Percentiles rank a stretch among this genome's conserved stretches.
Conservation (phyloP, 2,888 invertebrate genomes). For the Sialis fuliginosa region DNA sequence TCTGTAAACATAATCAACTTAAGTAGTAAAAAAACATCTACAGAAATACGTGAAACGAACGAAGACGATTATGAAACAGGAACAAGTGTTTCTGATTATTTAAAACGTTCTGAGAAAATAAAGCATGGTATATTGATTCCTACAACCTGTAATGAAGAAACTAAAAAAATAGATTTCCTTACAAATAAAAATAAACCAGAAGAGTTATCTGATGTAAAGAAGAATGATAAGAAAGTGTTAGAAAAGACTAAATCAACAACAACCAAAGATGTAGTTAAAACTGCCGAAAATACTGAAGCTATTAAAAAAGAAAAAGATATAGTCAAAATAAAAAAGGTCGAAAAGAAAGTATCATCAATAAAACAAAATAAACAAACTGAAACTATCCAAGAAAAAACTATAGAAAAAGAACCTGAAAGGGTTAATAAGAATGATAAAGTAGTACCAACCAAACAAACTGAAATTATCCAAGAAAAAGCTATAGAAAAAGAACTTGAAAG, state of each 20-base stretch:
- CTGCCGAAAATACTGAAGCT: conserved; percentile 10
- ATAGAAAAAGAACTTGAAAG: not conserved
- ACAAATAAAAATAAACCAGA: conserved; percentile 8
- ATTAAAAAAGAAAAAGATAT: conserved; percentile 7
- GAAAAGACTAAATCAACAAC: conserved; percentile 8
- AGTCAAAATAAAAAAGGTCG: conserved; percentile 4
- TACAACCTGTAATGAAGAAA: no score
- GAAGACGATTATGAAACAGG: no score
- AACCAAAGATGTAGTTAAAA: conserved; percentile 13
- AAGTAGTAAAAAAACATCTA: conserved; percentile 11
- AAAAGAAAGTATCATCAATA: not conserved
- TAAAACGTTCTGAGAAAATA: no score
- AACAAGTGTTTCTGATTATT: no score
- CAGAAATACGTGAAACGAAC: no score
- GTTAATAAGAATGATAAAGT: not conserved
- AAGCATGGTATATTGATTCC: no score
- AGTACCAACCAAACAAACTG: not conserved
- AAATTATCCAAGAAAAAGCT: not conserved
- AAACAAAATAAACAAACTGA: conserved; percentile 1
- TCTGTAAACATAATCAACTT: no score
- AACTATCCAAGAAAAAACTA: not conserved
- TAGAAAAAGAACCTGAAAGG: not conserved
- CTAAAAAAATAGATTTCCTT: no score
- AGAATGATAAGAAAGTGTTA: conserved; percentile 5
- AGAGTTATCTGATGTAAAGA: conserved; percentile 8